These are phyloP conservation scores for Chionodraco myersi DNA, from an alignment of 2,113 vertebrate species.

Conservation along the genomic window DNA sequence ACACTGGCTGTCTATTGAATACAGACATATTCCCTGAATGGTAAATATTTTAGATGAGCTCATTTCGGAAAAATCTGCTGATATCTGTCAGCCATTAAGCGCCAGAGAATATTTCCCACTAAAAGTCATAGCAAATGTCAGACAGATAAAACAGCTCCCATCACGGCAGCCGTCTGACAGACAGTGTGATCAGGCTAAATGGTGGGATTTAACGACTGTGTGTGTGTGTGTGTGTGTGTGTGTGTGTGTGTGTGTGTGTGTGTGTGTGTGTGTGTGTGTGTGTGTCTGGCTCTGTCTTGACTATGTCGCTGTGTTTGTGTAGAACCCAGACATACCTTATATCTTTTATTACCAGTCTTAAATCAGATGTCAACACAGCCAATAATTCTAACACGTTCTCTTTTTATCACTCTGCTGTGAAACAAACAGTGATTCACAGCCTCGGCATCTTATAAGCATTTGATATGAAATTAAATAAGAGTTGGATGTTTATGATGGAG, in stretches of 20 bases:
- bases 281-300: slow-evolving; percentile 20
- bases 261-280: slow-evolving; percentile 7
- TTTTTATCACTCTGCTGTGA: neutral
- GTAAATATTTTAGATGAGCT: slow-evolving; percentile 38
- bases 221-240: slow-evolving; percentile 8
- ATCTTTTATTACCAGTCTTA: slow-evolving; percentile 44
- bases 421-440: slow-evolving; percentile 4
- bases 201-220: slow-evolving; percentile 41
- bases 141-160: slow-evolving; percentile 67
- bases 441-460: neutral
- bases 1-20: neutral
- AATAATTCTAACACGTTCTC: slow-evolving; percentile 11
- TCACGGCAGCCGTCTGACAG: slow-evolving; percentile 42
- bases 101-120: slow-evolving; percentile 44
- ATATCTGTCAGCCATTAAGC: slow-evolving; percentile 59
- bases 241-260: neutral
- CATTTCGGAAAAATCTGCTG: slow-evolving; percentile 31
- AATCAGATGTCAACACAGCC: slow-evolving; percentile 40
- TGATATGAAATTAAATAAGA: neutral
- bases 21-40: slow-evolving; percentile 22
- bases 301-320: slow-evolving; percentile 27
- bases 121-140: slow-evolving; percentile 74
- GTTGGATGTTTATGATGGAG: neutral
- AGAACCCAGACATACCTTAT: slow-evolving; percentile 30
- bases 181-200: slow-evolving; percentile 47